These are phyloP conservation scores for Strigamia crassipes DNA, from an alignment of 2,888 invertebrate genomes.

Conservation along the genomic window DNA sequence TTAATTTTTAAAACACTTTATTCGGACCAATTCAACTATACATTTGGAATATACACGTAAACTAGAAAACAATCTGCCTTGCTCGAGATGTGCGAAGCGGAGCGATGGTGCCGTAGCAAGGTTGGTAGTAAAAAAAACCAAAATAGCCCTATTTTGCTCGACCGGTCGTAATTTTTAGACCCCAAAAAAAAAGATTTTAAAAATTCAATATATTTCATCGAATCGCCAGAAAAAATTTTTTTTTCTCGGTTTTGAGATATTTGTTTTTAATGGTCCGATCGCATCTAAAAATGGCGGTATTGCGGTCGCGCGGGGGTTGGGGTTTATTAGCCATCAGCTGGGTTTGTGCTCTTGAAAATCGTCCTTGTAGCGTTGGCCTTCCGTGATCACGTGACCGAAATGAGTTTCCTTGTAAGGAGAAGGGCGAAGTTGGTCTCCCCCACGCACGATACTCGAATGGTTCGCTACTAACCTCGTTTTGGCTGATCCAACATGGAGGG, in stretches of 20 bases:
- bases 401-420: slow-evolving; percentile 1
- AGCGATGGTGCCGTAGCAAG: neutral
- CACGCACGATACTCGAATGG: neutral
- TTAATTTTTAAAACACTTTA: neutral
- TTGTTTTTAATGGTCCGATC: neutral
- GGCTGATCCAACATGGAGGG: neutral
- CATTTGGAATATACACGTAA: neutral
- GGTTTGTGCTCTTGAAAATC: neutral
- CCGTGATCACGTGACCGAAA: neutral
- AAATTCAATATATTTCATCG: neutral
- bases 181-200: neutral
- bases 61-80: neutral
- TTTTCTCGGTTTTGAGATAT: neutral
- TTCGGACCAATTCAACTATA: neutral
- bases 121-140: neutral
- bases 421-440: slow-evolving; percentile 1
- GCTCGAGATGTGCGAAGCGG: neutral
- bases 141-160: neutral
- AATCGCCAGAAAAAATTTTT: neutral
- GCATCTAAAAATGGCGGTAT: neutral
- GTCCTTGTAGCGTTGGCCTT: neutral
- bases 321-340: neutral
- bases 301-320: neutral
- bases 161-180: neutral
- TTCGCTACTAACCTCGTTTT: slow-evolving; percentile 15